Base-by-base conservation (phyloP, 2,888 invertebrate genomes). In the Limnephilus marmoratus region DNA sequence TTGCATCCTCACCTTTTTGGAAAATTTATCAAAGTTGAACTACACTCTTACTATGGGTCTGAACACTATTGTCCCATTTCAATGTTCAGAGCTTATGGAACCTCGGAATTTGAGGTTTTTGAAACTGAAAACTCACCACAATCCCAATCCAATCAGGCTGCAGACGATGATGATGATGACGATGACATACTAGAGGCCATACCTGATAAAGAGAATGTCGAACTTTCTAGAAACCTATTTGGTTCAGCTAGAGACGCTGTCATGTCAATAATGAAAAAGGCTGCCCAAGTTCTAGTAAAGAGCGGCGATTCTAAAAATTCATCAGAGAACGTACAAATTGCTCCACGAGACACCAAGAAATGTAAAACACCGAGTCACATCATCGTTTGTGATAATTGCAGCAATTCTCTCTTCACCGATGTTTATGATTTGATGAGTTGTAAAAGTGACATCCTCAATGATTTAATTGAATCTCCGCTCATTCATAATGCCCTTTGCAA, bases 31-130 rank as follows among this genome's bases (percentile, higher is more conserved):
- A 98, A 98, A 95, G 97, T 98, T 0, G 99, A 99, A 94, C 97
- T 99, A 94, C 97, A 98, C 93, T 98, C 99, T 81, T 99, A 99
- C 95, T 98, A 99, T 95, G 99, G 99, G 34, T 97, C 98, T 13
- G 99, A 99, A 95, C 99, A 99, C 95, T 99, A 98, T 95, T 99
- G 99, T 95, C 99, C 99, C 0, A 97, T 99, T 93, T 99, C 99
- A n/a, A 96, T 99, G 90, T 98, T 99, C 95, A 97, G 98, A 93
- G 98, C 99, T 1, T 99, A 98, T 94, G 99, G 99, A 31, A 98
- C 98, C 3, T 99, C 98, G 24, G 99, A 99, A 95, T 98, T 98
- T 94, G 98, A 98, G 95, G 98, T 98, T 1, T 95, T 98, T 88
- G 98, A 98, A 95, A 98, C 98, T 90, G 98, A 98, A 94, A 98